Conservation (phyloP, 2,797 vertebrate species). For the Typhlichthys subterraneus region DNA sequence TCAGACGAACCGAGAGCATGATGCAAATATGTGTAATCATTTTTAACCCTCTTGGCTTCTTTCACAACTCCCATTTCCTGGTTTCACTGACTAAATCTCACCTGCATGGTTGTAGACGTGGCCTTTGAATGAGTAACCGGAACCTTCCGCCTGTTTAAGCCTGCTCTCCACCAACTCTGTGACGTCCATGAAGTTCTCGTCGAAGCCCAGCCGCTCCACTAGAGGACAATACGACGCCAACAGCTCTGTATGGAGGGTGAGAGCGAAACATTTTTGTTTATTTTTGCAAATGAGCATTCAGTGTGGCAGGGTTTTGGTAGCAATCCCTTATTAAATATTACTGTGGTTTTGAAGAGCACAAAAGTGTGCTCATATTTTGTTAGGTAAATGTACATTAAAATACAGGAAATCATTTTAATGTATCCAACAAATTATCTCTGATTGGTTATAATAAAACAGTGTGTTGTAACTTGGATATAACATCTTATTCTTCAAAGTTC, state of each 20-base stretch:
- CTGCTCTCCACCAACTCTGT: slow-evolving; percentile 83
- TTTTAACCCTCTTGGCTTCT: slow-evolving; percentile 3
- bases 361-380: background rate
- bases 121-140: slow-evolving; percentile 71
- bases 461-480: background rate
- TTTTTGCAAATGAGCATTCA: background rate
- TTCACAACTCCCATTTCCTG: slow-evolving; percentile 42
- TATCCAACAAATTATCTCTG: background rate
- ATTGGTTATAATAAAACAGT: background rate
- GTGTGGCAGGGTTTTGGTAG: background rate
- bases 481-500: background rate
- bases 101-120: slow-evolving; percentile 81
- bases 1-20: slow-evolving; percentile 41
- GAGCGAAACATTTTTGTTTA: background rate
- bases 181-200: slow-evolving; percentile 92
- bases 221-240: slow-evolving; percentile 84
- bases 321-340: background rate
- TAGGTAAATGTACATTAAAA: background rate
- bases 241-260: slow-evolving; percentile 74
- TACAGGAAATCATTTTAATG: too few relatives aligned
- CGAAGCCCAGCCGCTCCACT: slow-evolving; percentile 90
- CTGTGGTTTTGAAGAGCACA: background rate
- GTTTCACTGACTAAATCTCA: slow-evolving; percentile 51
- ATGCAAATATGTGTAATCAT: slow-evolving; percentile 53
- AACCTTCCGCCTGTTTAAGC: slow-evolving; percentile 48